Evolutionary conservation across 2,113 vertebrate species (phyloP).

Genomic region (Petaurus breviceps): DNA sequence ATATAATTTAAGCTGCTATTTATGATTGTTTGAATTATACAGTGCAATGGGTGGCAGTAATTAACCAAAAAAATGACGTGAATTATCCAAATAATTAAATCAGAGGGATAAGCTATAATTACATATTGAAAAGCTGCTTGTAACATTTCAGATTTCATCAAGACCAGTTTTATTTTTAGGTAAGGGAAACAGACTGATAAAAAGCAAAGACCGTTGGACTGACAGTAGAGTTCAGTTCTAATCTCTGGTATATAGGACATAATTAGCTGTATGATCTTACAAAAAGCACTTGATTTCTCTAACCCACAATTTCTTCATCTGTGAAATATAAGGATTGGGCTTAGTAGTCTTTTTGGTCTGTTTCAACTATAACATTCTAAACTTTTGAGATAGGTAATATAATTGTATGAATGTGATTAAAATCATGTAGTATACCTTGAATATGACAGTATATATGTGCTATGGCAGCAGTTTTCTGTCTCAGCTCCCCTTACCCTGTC

Average conservation of each 20-base stretch:
- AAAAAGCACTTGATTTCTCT: not conserved
- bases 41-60: conserved; percentile 66
- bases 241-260: not conserved
- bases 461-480: not conserved
- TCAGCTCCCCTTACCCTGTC: not conserved
- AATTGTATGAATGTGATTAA: not conserved
- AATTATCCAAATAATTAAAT: conserved; percentile 79
- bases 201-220: conserved; percentile 7
- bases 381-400: not conserved
- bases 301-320: not conserved
- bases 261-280: not conserved
- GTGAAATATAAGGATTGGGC: not conserved
- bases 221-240: not conserved
- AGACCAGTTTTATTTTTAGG: conserved; percentile 51
- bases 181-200: conserved; percentile 28
- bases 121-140: conserved; percentile 73
- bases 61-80: conserved; percentile 77
- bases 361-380: not conserved
- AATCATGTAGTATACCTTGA: not conserved
- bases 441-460: not conserved
- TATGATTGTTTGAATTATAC: conserved; percentile 76
- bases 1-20: conserved; percentile 68
- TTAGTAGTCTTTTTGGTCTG: not conserved
- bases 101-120: conserved; percentile 74
- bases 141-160: conserved; percentile 71